These are phyloP conservation scores for Drosophila persimilis DNA, from an alignment of 1,140 invertebrate species.

Conservation along the genomic window DNA sequence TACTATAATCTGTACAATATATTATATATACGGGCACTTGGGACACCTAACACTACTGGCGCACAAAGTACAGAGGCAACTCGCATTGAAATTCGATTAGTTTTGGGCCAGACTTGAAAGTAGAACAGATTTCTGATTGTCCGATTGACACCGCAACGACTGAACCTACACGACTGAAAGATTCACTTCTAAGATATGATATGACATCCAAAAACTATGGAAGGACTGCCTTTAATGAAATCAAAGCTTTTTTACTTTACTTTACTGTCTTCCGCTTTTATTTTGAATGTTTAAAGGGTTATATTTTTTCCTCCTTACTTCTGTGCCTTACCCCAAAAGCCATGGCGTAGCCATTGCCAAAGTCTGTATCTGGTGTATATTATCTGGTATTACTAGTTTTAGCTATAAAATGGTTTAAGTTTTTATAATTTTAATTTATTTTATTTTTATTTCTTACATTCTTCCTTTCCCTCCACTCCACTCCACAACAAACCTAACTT, in stretches of 20 bases:
- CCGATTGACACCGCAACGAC: too few relatives aligned
- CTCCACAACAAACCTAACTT: slow-evolving; percentile 45
- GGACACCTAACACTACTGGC: slow-evolving; percentile 14
- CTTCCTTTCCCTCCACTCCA: slow-evolving; percentile 29
- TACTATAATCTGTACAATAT: slow-evolving; percentile 15
- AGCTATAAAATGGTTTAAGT: slow-evolving; percentile 50
- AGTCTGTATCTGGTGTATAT: slow-evolving; percentile 1
- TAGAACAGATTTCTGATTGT: too few relatives aligned
- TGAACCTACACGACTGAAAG: too few relatives aligned
- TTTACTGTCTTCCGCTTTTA: too few relatives aligned
- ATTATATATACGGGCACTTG: slow-evolving; percentile 17
- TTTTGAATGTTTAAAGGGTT: too few relatives aligned
- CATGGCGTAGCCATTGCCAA: slow-evolving; percentile 6
- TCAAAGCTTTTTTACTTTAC: too few relatives aligned
- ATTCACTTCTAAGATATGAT: too few relatives aligned
- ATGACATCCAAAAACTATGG: too few relatives aligned
- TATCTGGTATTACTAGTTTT: slow-evolving; percentile 4
- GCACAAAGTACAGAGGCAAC: slow-evolving; percentile 56
- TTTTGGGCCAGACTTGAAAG: neutral
- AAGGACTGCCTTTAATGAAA: too few relatives aligned
- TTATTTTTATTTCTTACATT: slow-evolving; percentile 70
- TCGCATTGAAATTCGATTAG: slow-evolving; percentile 19
- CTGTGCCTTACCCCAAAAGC: slow-evolving; percentile 21
- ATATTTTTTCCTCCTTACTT: slow-evolving; percentile 18
- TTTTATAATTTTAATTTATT: slow-evolving; percentile 68